A percentile compares a stretch with the other conserved stretches of the same genome.
Evolutionary conservation across 2,888 invertebrate species (phyloP).

Genomic region (Agrotis clavis): DNA sequence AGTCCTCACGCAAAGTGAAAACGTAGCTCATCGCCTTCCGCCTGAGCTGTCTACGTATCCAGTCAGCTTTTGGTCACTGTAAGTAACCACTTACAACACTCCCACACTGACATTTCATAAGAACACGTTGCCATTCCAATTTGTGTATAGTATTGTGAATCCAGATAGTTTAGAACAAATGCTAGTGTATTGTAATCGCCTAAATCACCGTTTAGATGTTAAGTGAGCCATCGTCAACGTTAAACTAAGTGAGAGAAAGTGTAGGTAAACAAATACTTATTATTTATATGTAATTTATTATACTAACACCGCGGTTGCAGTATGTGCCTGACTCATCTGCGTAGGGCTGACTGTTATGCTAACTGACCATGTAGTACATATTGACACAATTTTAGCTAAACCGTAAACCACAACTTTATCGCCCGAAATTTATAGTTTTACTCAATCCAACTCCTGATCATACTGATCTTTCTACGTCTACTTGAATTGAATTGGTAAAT

Average conservation of each 20-base stretch:
- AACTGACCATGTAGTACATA: background rate
- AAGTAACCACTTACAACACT: slow-evolving; percentile 43
- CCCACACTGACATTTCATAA: slow-evolving; percentile 38
- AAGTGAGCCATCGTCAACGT: slow-evolving; percentile 8
- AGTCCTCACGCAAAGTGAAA: slow-evolving; percentile 81
- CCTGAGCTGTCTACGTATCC: slow-evolving; percentile 62
- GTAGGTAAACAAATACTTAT: background rate
- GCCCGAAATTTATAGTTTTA: too few relatives aligned
- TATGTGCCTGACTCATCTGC: slow-evolving; percentile 1
- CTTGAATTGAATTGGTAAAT: too few relatives aligned
- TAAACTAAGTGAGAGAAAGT: slow-evolving; percentile 12
- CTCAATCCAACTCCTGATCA: too few relatives aligned
- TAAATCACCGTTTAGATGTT: slow-evolving; percentile 41
- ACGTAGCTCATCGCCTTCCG: slow-evolving; percentile 80
- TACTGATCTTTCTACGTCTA: too few relatives aligned
- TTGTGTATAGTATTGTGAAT: slow-evolving; percentile 40
- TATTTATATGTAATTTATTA: slow-evolving; percentile 32
- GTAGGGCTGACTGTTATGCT: slow-evolving; percentile 1
- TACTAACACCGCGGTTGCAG: background rate
- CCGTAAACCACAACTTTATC: background rate
- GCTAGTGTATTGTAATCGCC: slow-evolving; percentile 49
- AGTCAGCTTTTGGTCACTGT: slow-evolving; percentile 60
- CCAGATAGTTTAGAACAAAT: slow-evolving; percentile 50
- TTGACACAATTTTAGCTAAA: background rate
- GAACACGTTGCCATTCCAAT: slow-evolving; percentile 44